Conservation (phyloP, 2,113 vertebrate genomes). For the Cygnus buccinator region DNA sequence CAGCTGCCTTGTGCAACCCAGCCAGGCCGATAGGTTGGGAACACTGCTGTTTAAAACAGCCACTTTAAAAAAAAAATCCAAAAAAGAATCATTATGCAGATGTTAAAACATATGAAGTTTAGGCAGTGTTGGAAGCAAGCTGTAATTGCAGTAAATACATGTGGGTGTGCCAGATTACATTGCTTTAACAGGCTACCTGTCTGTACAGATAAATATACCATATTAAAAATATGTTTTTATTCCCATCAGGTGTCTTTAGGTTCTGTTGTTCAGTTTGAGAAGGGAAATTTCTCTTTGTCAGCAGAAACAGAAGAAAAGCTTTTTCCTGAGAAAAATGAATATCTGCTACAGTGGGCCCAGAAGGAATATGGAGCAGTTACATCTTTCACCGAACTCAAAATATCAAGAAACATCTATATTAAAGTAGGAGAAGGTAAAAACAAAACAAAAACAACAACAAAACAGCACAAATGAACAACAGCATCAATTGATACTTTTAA, state of each 20-base stretch:
- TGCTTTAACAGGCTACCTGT: not conserved
- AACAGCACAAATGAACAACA: not conserved
- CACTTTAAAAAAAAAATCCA: not conserved
- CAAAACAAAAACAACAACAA: not conserved
- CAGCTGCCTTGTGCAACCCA: not conserved
- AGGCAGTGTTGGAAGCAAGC: not conserved
- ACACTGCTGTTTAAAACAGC: not conserved
- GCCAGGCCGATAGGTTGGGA: not conserved
- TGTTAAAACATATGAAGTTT: not conserved
- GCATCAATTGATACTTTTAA: not conserved
- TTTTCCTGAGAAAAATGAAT: conserved; percentile 89
- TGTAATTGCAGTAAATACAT: not conserved
- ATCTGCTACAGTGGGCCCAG: conserved; percentile 89
- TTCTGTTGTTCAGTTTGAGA: conserved; percentile 85
- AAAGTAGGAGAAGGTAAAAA: conserved; percentile 96
- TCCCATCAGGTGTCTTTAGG: conserved; percentile 85
- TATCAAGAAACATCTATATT: conserved; percentile 92
- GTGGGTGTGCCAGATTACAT: not conserved
- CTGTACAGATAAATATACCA: not conserved
- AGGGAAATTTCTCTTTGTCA: conserved; percentile 83
- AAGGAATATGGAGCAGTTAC: conserved; percentile 91
- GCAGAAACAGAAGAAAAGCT: conserved; percentile 76
- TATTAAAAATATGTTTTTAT: conserved; percentile 48
- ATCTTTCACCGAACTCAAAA: conserved; percentile 94
- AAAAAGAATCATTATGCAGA: not conserved